These are phyloP conservation scores for Mimachlamys varia DNA, from an alignment of 2,888 invertebrate species.

Conservation along the genomic window DNA sequence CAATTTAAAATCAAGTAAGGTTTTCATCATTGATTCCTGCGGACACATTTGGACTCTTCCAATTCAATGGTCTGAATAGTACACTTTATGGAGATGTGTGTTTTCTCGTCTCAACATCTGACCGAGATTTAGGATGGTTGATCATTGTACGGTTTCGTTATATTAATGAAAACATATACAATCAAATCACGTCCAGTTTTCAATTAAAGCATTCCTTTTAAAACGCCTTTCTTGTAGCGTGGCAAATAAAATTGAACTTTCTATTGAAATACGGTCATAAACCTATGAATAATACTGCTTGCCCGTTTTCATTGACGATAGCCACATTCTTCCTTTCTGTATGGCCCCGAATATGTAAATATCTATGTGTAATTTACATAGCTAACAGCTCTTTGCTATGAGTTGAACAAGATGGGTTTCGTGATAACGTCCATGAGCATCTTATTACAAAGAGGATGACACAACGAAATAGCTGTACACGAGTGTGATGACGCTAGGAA, in stretches of 20 bases:
- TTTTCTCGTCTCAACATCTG: neutral
- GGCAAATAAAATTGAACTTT: neutral
- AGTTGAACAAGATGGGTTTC: slow-evolving; percentile 16
- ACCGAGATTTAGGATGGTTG: neutral
- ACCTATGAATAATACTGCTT: neutral
- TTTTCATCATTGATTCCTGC: too few relatives aligned
- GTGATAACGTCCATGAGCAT: neutral
- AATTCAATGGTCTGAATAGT: too few relatives aligned
- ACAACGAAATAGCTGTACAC: neutral
- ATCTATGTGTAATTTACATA: neutral
- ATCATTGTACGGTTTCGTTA: neutral
- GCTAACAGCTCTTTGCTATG: neutral
- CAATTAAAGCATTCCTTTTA: slow-evolving; percentile 13
- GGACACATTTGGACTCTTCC: too few relatives aligned
- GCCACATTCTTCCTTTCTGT: neutral
- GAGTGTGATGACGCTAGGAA: neutral
- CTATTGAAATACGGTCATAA: neutral
- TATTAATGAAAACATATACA: neutral
- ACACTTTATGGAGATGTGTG: neutral
- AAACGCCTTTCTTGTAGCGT: neutral
- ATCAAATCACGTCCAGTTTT: neutral
- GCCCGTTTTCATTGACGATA: neutral
- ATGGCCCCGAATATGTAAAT: neutral
- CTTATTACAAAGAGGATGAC: slow-evolving; percentile 11
- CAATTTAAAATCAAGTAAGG: too few relatives aligned